Conservation (phyloP, 2,113 vertebrate genomes). For the Calyptomena viridis region DNA sequence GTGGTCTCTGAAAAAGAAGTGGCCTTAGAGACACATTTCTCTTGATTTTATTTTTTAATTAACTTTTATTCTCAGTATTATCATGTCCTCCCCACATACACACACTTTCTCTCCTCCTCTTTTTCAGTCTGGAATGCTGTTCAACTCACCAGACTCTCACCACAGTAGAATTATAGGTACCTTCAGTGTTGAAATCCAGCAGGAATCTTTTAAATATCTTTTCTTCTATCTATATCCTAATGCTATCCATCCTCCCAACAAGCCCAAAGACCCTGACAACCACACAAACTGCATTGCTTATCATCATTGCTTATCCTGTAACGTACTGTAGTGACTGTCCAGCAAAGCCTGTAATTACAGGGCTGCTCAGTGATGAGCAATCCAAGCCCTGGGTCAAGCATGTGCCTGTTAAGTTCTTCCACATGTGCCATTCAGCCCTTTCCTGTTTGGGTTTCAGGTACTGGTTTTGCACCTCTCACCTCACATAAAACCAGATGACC, state of each 20-base stretch:
- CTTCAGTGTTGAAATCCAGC: not conserved
- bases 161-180: not conserved
- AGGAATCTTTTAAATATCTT: not conserved
- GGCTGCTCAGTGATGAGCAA: not conserved
- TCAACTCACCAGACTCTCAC: constrained; percentile 25
- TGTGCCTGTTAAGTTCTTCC: constrained; percentile 49
- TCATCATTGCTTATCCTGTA: not conserved
- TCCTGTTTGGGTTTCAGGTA: constrained; percentile 43
- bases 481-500: constrained; percentile 56
- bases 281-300: not conserved
- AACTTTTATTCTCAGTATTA: constrained; percentile 78
- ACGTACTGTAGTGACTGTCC: not conserved
- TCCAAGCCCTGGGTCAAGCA: not conserved
- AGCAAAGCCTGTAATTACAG: not conserved
- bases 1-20: constrained; percentile 72
- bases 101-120: not conserved
- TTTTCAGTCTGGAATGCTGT: constrained; percentile 18
- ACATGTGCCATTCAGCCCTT: constrained; percentile 50
- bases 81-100: not conserved
- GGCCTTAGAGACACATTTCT: constrained; percentile 80
- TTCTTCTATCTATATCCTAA: not conserved
- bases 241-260: not conserved
- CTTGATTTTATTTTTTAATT: constrained; percentile 85
- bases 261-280: not conserved
- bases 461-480: not conserved